phyloP scores from a whole-genome alignment of 2,797 vertebrate species.

The Decapterus maruadsi region DNA sequence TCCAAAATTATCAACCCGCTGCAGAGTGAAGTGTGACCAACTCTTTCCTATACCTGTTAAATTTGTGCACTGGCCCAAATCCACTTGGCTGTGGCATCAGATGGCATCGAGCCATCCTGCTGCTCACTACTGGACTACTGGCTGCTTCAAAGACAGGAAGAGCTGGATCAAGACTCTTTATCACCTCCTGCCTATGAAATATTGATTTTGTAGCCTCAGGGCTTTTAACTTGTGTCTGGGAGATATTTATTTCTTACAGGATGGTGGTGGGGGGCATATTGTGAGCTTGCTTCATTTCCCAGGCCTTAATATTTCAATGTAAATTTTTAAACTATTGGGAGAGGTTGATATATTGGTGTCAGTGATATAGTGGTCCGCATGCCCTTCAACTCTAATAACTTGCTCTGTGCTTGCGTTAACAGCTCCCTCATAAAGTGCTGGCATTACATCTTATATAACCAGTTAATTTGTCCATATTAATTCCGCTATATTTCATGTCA shows the following conservation, averaged over 20 bases:
- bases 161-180: slow-evolving; percentile 71
- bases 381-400: slow-evolving; percentile 68
- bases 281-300: slow-evolving; percentile 63
- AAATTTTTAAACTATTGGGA: slow-evolving; percentile 56
- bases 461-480: slow-evolving; percentile 59
- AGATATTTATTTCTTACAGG: slow-evolving; percentile 70
- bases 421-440: slow-evolving; percentile 58
- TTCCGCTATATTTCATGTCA: slow-evolving; percentile 57
- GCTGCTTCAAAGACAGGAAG: slow-evolving; percentile 65
- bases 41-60: slow-evolving; percentile 65
- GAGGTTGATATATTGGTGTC: slow-evolving; percentile 60
- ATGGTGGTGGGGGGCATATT: slow-evolving; percentile 40
- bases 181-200: slow-evolving; percentile 73
- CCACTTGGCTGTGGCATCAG: slow-evolving; percentile 62
- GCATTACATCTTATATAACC: slow-evolving; percentile 62
- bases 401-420: slow-evolving; percentile 53
- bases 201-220: slow-evolving; percentile 73
- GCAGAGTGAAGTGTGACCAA: slow-evolving; percentile 48
- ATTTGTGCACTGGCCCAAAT: slow-evolving; percentile 66
- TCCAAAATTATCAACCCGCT: slow-evolving; percentile 37
- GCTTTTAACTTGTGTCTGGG: slow-evolving; percentile 71
- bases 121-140: slow-evolving; percentile 58
- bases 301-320: slow-evolving; percentile 63
- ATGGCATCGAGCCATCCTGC: slow-evolving; percentile 63
- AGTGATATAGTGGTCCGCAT: slow-evolving; percentile 46